phyloP scores from a whole-genome alignment of 2,888 invertebrate species.

The Trachelus troglodyta region DNA sequence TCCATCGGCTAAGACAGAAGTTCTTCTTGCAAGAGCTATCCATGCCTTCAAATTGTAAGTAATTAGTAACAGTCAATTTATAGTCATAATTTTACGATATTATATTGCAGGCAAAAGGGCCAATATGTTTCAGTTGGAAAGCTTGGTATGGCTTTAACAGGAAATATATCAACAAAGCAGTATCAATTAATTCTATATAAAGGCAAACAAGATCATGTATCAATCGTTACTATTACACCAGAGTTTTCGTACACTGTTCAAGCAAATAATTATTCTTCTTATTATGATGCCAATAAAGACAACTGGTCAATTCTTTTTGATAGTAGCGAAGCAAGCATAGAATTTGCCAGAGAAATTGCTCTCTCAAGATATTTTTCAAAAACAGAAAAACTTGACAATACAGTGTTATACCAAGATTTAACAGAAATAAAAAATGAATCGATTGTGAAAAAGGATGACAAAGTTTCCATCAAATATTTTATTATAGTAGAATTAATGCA shows the following conservation, averaged over 20 bases:
- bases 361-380: slow-evolving; percentile 47
- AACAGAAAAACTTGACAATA: slow-evolving; percentile 37
- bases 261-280: slow-evolving; percentile 53
- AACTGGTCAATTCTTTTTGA: slow-evolving; percentile 72
- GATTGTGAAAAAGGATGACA: slow-evolving; percentile 46
- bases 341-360: slow-evolving; percentile 57
- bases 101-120: slow-evolving; percentile 48
- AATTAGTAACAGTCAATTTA: neutral
- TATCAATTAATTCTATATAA: slow-evolving; percentile 61
- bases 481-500: slow-evolving; percentile 46
- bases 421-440: slow-evolving; percentile 30
- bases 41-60: slow-evolving; percentile 55
- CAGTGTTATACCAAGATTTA: slow-evolving; percentile 51
- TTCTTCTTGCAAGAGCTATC: slow-evolving; percentile 52
- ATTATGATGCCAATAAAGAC: slow-evolving; percentile 68
- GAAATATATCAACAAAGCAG: slow-evolving; percentile 42
- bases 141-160: slow-evolving; percentile 58
- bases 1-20: slow-evolving; percentile 44
- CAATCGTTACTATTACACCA: slow-evolving; percentile 45
- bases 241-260: slow-evolving; percentile 54
- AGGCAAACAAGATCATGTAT: slow-evolving; percentile 54
- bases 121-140: slow-evolving; percentile 56
- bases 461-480: slow-evolving; percentile 43
- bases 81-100: neutral
- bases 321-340: slow-evolving; percentile 45